These are phyloP conservation scores for Psittacula echo DNA, from an alignment of 2,797 vertebrate genomes.

Conservation along the genomic window DNA sequence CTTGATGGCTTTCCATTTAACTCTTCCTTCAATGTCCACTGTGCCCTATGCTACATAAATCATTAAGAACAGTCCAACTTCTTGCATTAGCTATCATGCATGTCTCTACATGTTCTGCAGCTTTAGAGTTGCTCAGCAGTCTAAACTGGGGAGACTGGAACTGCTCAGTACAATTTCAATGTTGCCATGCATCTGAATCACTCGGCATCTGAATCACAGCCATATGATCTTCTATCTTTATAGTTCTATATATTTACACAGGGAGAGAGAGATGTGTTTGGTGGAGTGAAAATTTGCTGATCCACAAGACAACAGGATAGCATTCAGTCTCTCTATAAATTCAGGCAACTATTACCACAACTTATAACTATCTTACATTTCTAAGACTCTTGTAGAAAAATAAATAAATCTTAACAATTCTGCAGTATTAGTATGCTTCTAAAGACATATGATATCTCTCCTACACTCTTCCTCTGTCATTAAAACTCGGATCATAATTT, in stretches of 20 bases:
- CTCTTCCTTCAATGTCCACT: background rate
- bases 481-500: background rate
- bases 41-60: background rate
- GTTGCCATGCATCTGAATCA: background rate
- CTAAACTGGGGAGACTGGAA: background rate
- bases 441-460: background rate
- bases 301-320: background rate
- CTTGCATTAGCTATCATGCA: background rate
- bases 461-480: background rate
- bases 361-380: background rate
- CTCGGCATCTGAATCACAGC: background rate
- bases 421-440: background rate
- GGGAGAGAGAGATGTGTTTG: background rate
- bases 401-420: background rate
- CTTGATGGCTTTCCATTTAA: slow-evolving; percentile 36
- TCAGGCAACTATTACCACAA: background rate
- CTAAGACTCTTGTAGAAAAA: background rate
- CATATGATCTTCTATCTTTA: background rate
- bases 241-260: background rate
- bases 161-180: background rate
- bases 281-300: background rate
- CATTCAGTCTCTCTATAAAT: background rate
- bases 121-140: background rate
- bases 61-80: background rate
- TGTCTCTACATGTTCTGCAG: background rate